Base-by-base conservation (phyloP, 1,140 invertebrate genomes). In the Diorhabda sublineata region DNA sequence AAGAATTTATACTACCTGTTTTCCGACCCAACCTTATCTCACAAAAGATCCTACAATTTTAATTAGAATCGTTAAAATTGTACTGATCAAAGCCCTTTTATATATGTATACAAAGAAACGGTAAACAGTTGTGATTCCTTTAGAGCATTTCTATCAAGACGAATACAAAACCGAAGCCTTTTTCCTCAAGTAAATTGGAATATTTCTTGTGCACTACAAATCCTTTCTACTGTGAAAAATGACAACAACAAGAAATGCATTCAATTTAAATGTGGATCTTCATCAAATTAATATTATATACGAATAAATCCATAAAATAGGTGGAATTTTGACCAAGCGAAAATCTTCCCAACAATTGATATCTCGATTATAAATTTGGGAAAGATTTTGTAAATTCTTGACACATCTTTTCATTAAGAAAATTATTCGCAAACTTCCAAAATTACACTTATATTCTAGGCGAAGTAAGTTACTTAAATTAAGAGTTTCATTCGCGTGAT, bases 11-110 rank as follows among this genome's bases (percentile, higher is more conserved):
- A 52, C n/a, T 52, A 6, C 47, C 47, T n/a, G 47, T 52, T 52
- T 52, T 52, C 47, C 47, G 47, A 52, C 47, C 6, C 47, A 52
- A n/a, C 47, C 47, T 52, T 8, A 52, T 52, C 47, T 52, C 47
- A 8, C n/a, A 52, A 52, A 52, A n/a, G n/a, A 52, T 52, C 47
- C n/a, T 52, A 52, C 47, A 52, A 52, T 52, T 52, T 52, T 52
- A 52, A 52, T 52, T 52, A 52, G 47, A 52, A 52, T 52, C 47
- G 47, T 52, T 52, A 52, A 6, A 52, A n/a, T n/a, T 8, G 6
- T 52, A 52, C 47, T n/a, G 47, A 52, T 52, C 47, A 52, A n/a
- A 52, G n/a, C 6, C 47, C 6, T 52, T 52, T 52, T 52, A 52
- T 52, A 52, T 8, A 52, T 52, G 4, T 52, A 8, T 52, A 52